Percentiles rank a stretch among this genome's conserved stretches.
phyloP scores from a whole-genome alignment of 1,140 invertebrate genomes.

The Trichonephila clavata region DNA sequence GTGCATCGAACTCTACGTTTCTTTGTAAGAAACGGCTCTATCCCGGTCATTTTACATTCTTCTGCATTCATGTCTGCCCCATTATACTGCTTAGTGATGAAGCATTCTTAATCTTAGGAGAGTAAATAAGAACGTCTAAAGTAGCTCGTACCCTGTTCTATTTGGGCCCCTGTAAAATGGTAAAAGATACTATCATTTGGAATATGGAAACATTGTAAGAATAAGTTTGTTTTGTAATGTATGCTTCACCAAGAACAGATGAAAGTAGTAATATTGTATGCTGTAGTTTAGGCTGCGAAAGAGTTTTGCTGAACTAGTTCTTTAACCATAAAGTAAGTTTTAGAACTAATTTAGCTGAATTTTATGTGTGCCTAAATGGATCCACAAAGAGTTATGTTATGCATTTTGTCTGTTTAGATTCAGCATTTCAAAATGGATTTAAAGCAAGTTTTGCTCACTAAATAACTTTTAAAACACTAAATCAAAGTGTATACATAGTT shows the following conservation, averaged over 20 bases:
- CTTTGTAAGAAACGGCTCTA: slow-evolving; percentile 39
- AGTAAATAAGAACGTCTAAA: neutral
- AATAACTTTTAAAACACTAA: no score
- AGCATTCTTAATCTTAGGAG: neutral
- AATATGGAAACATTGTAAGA: neutral
- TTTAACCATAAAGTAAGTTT: no score
- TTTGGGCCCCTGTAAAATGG: neutral
- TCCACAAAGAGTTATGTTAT: no score
- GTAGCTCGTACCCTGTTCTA: neutral
- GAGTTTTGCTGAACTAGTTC: no score
- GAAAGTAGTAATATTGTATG: neutral
- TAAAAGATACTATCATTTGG: neutral
- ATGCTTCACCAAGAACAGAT: neutral
- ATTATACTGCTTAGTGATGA: slow-evolving; percentile 8
- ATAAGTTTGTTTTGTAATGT: neutral
- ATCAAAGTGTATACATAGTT: no score
- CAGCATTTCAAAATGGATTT: no score
- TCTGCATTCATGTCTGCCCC: slow-evolving; percentile 39
- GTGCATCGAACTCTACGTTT: slow-evolving; percentile 20
- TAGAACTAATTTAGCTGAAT: no score
- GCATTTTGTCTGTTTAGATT: no score
- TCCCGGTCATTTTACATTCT: slow-evolving; percentile 41
- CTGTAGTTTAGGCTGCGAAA: no score
- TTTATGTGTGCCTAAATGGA: no score
- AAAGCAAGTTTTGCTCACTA: no score